Percentiles rank a stretch among this genome's conserved stretches.
These are phyloP conservation scores for Chloroceryle amazona DNA, from an alignment of 2,797 vertebrate genomes.

Conservation along the genomic window DNA sequence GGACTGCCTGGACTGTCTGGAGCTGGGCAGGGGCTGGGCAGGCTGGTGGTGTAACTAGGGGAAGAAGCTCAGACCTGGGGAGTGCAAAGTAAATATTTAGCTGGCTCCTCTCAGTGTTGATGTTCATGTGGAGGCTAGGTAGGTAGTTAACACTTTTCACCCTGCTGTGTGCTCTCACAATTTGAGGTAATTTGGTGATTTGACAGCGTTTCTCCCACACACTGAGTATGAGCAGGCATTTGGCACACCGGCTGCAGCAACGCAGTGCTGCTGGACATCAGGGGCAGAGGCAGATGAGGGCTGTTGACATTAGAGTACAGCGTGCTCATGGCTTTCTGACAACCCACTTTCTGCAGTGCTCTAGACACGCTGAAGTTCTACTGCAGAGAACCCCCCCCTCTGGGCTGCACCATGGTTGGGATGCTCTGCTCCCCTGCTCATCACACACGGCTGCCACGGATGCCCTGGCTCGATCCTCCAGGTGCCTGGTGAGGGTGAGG, in stretches of 20 bases:
- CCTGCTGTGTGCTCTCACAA: not conserved
- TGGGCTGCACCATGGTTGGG: fast-evolving
- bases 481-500: not conserved
- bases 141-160: not conserved
- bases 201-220: not conserved
- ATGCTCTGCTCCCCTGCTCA: not conserved
- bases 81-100: not conserved
- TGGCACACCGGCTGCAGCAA: not conserved
- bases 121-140: not conserved
- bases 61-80: not conserved
- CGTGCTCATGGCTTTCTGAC: not conserved
- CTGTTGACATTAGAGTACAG: not conserved
- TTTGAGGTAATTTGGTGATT: not conserved
- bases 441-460: fast-evolving
- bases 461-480: not conserved
- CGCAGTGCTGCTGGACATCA: not conserved
- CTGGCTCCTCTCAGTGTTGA: not conserved
- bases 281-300: not conserved
- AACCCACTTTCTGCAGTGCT: not conserved
- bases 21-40: fast-evolving
- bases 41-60: fast-evolving
- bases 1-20: fast-evolving
- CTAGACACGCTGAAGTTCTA: fast-evolving
- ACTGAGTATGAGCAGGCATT: fast-evolving
- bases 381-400: not conserved